phyloP scores from a whole-genome alignment of 1,140 invertebrate species.

The Tetragnatha versicolor region DNA sequence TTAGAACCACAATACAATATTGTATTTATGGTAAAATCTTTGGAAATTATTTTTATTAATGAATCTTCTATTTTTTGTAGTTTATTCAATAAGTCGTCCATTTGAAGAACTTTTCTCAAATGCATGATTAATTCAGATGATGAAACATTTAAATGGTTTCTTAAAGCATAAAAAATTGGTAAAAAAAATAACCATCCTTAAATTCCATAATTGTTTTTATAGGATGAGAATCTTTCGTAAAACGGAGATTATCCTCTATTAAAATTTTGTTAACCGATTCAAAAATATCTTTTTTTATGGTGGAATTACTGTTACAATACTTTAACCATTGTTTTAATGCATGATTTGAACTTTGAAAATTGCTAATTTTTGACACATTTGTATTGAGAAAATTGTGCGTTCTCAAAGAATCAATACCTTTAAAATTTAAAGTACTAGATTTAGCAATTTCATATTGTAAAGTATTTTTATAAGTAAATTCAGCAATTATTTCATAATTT shows the following conservation, averaged over 20 bases:
- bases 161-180: slow-evolving; percentile 13
- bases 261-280: background rate
- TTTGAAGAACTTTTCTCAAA: background rate
- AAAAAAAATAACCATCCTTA: background rate
- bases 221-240: background rate
- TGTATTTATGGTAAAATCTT: background rate
- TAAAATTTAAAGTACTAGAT: background rate
- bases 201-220: slow-evolving; percentile 21
- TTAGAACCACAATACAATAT: slow-evolving; percentile 29
- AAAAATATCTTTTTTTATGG: background rate
- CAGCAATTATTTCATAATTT: background rate
- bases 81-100: background rate
- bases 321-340: background rate
- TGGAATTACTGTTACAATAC: background rate
- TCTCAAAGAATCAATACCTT: background rate
- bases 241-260: background rate
- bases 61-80: background rate
- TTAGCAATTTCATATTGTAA: slow-evolving; percentile 2
- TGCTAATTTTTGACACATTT: background rate
- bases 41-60: background rate
- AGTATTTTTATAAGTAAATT: background rate
- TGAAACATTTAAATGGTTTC: background rate
- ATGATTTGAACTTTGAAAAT: background rate
- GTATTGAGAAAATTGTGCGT: background rate
- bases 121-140: background rate